phyloP scores from a whole-genome alignment of 2,113 vertebrate species.

The Corythornis cristatus region DNA sequence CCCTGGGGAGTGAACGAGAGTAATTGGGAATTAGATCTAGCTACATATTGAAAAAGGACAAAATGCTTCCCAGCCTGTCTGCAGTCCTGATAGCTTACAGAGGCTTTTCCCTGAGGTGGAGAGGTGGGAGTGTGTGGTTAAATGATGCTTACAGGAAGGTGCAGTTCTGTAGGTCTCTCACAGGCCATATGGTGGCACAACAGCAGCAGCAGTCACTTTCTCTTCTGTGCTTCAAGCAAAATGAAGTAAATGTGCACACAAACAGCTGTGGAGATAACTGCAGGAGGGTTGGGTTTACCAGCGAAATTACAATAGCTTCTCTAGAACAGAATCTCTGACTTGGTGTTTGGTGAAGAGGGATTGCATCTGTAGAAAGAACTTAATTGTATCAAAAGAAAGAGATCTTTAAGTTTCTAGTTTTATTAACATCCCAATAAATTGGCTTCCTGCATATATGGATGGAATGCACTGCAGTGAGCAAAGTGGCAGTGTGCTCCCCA shows the following conservation, averaged over 20 bases:
- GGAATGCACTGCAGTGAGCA: neutral
- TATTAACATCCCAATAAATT: neutral
- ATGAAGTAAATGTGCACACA: neutral
- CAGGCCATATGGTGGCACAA: neutral
- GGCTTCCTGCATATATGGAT: neutral
- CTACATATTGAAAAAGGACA: neutral
- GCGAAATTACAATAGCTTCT: neutral
- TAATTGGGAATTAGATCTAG: neutral
- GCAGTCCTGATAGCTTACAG: neutral
- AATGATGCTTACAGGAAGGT: neutral
- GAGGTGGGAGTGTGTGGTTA: neutral
- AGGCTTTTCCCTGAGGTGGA: neutral
- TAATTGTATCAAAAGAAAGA: neutral
- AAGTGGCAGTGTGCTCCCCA: neutral
- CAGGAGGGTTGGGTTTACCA: neutral
- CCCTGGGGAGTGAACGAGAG: neutral
- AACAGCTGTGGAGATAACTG: neutral
- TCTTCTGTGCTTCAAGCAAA: neutral
- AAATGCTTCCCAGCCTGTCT: neutral
- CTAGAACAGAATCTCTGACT: neutral
- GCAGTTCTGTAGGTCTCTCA: neutral
- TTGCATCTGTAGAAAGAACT: neutral
- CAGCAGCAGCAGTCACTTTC: neutral
- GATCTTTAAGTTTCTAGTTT: neutral
- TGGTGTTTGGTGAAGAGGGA: neutral